These are phyloP conservation scores for Nyctalus aviator DNA, from an alignment of 2,797 vertebrate genomes.

Conservation along the genomic window DNA sequence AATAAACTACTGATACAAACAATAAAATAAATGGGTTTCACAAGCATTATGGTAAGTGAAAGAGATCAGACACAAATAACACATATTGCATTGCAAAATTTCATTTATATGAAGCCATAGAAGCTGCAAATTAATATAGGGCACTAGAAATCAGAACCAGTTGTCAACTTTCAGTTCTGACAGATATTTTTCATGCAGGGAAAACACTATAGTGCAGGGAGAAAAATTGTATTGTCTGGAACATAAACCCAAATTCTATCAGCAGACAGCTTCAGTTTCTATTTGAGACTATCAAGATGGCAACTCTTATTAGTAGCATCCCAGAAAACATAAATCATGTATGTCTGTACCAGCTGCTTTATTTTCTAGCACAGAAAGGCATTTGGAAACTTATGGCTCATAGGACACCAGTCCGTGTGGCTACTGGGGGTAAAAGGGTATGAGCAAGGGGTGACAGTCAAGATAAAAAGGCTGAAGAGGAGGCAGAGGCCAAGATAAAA, in stretches of 20 bases:
- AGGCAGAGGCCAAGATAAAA: conserved; percentile 7
- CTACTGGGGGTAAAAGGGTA: neutral
- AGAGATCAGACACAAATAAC: neutral
- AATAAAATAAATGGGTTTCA: neutral
- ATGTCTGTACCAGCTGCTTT: neutral
- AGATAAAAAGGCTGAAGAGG: neutral
- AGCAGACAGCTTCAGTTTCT: conserved; percentile 9
- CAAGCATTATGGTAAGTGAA: neutral
- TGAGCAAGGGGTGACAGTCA: neutral
- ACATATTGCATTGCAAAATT: neutral
- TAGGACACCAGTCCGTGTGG: neutral
- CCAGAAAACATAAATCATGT: neutral
- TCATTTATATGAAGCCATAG: neutral
- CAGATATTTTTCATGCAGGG: conserved; percentile 21
- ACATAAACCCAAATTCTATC: conserved; percentile 35
- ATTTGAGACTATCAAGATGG: conserved; percentile 28
- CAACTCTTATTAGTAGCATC: neutral
- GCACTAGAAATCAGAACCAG: neutral
- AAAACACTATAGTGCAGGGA: neutral
- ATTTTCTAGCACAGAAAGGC: neutral
- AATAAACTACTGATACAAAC: neutral
- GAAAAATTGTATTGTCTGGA: conserved; percentile 24
- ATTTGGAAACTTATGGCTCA: conserved; percentile 30
- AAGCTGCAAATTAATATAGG: conserved; percentile 39
- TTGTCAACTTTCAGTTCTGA: neutral